Evolutionary conservation across 2,113 vertebrate genomes (phyloP), one percentile per base, ranked within the genome.

Genomic region (Grus americana): DNA sequence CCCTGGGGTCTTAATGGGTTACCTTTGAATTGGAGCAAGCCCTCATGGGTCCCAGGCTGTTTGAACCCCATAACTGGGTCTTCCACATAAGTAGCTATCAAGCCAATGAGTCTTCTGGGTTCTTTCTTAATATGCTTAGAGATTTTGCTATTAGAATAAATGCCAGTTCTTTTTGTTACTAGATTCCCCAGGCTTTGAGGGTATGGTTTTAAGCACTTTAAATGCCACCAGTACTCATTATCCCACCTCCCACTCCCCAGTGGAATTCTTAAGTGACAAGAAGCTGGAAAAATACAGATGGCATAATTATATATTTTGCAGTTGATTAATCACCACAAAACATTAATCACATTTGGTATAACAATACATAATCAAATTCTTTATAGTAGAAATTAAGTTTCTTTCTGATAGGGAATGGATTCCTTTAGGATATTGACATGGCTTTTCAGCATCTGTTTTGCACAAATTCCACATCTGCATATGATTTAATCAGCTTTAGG

Each of bases 281-380:
- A 97, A 98, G 88, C 96, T 97, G 73, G 95, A 97, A 98, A 98
- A 98, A 97, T 98, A 98, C 98, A 98, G 98, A 98, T 98, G 98
- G 97, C 90, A 97, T 98, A 98, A 98, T 98, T 98, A 98, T 97
- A 98, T 98, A 98, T 98, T 98, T 98, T 98, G 97, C 97, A 98
- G 98, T 98, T 98, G 98, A 98, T 98, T 98, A 98, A 98, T 98
- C 97, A 97, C 97, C 97, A 97, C 97, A 98, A 98, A 98, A 98
- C 98, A 98, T 98, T 98, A 98, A 98, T 98, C 98, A 98, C 98
- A 98, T 98, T 98, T 98, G 93, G 90, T 98, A 93, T 98, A 98
- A 98, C 98, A 98, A 98, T 98, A 98, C 93, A 97, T 98, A 98
- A 98, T 98, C 98, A 98, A 98, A 98, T 98, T 98, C 97, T 98